Conservation (phyloP, 2,113 vertebrate genomes). For the Pica pica region DNA sequence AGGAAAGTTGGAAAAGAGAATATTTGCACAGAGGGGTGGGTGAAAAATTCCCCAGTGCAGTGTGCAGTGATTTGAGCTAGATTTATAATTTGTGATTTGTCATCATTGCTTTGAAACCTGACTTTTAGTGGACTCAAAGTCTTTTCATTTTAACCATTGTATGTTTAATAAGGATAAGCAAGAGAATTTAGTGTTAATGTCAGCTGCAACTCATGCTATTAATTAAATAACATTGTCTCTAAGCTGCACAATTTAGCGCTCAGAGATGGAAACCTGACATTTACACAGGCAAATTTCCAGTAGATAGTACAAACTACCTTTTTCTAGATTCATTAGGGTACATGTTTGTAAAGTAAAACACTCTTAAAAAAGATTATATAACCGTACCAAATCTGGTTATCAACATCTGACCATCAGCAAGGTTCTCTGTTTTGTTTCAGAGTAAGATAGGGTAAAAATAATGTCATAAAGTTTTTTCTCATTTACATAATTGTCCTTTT, state of each 20-base stretch:
- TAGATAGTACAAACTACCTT: not conserved
- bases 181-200: slow-evolving; percentile 60
- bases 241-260: not conserved
- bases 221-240: slow-evolving; percentile 38
- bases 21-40: not conserved
- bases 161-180: slow-evolving; percentile 37
- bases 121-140: slow-evolving; percentile 34
- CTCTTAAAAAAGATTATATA: not conserved
- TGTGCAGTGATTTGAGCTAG: not conserved
- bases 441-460: not conserved
- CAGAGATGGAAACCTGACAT: slow-evolving; percentile 28
- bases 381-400: not conserved
- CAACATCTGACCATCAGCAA: not conserved
- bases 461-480: not conserved
- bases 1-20: not conserved
- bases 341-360: not conserved
- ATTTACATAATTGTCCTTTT: not conserved
- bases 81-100: slow-evolving; percentile 7
- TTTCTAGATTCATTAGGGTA: not conserved
- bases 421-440: not conserved
- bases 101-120: not conserved
- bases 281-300: slow-evolving; percentile 23
- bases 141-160: not conserved
- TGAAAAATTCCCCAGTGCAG: not conserved
- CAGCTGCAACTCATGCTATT: not conserved